phyloP scores from a whole-genome alignment of 2,888 invertebrate genomes.

The Himalopsyche anomala region DNA sequence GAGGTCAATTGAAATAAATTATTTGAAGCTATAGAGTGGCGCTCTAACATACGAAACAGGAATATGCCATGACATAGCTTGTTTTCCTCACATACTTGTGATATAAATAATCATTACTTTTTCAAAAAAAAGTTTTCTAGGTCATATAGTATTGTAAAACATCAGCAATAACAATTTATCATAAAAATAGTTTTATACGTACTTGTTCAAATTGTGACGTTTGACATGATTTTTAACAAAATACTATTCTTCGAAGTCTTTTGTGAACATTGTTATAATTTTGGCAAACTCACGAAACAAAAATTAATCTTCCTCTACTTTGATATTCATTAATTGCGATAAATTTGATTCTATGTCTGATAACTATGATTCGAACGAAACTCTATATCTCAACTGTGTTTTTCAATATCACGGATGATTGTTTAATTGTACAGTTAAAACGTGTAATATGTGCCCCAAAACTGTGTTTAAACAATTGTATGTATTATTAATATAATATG shows the following conservation, averaged over 20 bases:
- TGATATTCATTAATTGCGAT: conserved; percentile 2
- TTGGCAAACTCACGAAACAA: background rate
- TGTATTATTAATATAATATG: no score
- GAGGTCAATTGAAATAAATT: conserved; percentile 21
- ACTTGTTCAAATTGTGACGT: background rate
- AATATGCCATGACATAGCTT: background rate
- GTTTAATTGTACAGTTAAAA: no score
- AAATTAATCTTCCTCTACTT: background rate
- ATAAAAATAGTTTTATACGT: background rate
- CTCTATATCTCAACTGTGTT: background rate
- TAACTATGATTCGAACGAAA: background rate
- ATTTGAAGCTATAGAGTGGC: background rate
- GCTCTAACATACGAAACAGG: background rate
- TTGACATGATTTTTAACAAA: background rate
- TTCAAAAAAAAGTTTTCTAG: no score
- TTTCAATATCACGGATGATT: no score
- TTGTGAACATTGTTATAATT: background rate
- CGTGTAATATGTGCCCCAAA: no score
- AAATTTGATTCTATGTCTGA: background rate
- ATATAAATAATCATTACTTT: no score
- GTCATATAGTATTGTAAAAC: no score
- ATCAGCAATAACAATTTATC: background rate
- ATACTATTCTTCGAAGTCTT: background rate
- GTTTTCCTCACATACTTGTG: no score
- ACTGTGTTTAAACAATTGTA: no score